phyloP scores from a whole-genome alignment of 2,888 invertebrate species.

The Drosophila rubida region DNA sequence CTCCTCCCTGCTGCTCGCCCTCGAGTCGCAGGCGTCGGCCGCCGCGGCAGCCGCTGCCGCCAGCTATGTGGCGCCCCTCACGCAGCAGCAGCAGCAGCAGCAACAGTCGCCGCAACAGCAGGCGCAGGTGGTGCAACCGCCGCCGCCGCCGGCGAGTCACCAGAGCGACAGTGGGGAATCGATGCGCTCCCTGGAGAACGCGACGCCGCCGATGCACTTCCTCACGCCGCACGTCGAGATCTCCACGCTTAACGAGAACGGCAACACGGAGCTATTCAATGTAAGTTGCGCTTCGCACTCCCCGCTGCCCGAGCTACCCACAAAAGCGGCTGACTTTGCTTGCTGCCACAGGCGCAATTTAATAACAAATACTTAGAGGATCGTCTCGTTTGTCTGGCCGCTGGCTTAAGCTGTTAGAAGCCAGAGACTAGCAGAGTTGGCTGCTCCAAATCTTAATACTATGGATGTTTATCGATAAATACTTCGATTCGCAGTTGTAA shows the following conservation, averaged over 20 bases:
- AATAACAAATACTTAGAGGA: too few relatives aligned
- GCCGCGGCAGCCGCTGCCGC: slow-evolving; percentile 86
- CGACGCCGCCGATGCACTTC: slow-evolving; percentile 96
- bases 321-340: background rate
- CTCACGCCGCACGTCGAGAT: slow-evolving; percentile 96
- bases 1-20: slow-evolving; percentile 89
- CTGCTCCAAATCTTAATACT: background rate
- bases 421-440: background rate
- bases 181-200: slow-evolving; percentile 93
- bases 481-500: too few relatives aligned
- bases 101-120: slow-evolving; percentile 28
- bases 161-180: slow-evolving; percentile 94
- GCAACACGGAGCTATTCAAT: slow-evolving; percentile 87
- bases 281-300: slow-evolving; percentile 67
- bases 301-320: background rate
- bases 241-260: slow-evolving; percentile 94
- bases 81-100: slow-evolving; percentile 64
- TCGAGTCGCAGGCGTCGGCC: slow-evolving; percentile 87
- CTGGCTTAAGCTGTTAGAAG: background rate
- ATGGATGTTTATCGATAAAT: too few relatives aligned
- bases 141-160: slow-evolving; percentile 87
- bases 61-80: slow-evolving; percentile 69
- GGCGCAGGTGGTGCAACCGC: slow-evolving; percentile 6
- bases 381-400: too few relatives aligned
- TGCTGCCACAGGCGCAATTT: background rate